phyloP scores from a whole-genome alignment of 1,140 invertebrate genomes.

The Aphelenchoides fujianensis region DNA sequence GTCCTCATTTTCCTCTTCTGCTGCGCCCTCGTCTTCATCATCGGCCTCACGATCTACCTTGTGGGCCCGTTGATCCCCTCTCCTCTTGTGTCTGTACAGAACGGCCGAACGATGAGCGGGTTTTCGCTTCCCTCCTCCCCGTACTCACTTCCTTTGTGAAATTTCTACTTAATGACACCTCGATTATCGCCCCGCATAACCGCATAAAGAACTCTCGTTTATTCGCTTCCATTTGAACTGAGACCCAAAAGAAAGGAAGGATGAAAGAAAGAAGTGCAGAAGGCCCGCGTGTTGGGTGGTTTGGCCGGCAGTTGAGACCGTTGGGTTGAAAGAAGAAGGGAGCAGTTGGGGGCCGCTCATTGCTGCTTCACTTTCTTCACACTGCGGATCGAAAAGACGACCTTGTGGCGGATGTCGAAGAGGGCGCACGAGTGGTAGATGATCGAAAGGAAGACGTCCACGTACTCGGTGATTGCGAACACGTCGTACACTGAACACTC shows the following conservation, averaged over 20 bases:
- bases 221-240: too few species aligned
- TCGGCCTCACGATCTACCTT: conserved; percentile 45
- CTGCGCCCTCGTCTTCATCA: conserved; percentile 40
- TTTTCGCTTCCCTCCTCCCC: too few species aligned
- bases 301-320: not conserved
- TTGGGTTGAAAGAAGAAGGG: too few species aligned
- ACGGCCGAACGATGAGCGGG: too few species aligned
- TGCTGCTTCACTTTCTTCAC: conserved; percentile 8
- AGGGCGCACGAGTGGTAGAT: conserved; percentile 54
- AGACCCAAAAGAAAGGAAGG: too few species aligned
- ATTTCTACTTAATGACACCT: too few species aligned
- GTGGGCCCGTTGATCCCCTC: conserved; percentile 25
- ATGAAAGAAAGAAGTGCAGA: too few species aligned
- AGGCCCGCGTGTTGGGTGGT: too few species aligned
- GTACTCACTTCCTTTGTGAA: too few species aligned
- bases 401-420: conserved; percentile 54
- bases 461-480: conserved; percentile 40
- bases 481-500: conserved; percentile 52
- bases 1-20: conserved; percentile 51
- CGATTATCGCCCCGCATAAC: too few species aligned
- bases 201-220: too few species aligned
- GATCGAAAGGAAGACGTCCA: conserved; percentile 52
- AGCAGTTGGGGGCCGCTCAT: not conserved
- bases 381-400: conserved; percentile 41
- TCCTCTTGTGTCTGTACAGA: too few species aligned